phyloP scores from a whole-genome alignment of 35 echinoderm and acorn worm species.

The Ptychodera flava region DNA sequence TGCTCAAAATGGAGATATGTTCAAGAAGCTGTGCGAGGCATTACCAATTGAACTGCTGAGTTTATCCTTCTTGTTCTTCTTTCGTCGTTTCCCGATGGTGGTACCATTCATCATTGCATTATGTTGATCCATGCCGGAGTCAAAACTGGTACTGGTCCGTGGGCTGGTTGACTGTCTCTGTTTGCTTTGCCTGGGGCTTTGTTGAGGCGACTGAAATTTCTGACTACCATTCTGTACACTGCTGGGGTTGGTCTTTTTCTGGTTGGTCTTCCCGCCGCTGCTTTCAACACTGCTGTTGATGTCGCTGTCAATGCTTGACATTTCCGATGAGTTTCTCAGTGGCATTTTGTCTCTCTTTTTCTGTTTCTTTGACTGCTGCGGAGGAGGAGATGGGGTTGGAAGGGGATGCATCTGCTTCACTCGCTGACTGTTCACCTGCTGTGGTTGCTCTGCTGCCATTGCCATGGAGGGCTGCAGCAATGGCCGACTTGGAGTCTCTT shows the following conservation, averaged over 20 bases:
- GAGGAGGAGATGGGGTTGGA: not conserved
- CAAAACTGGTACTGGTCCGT: not conserved
- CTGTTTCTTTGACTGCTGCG: not conserved
- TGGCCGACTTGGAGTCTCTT: not conserved
- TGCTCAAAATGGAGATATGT: too few relatives aligned
- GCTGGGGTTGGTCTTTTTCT: not conserved
- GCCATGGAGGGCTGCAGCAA: not conserved
- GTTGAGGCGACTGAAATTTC: not conserved
- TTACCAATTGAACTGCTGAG: too few relatives aligned
- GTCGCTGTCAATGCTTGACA: not conserved
- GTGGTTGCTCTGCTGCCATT: conserved; percentile 37
- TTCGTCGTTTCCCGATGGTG: too few relatives aligned
- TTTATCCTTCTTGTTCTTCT: too few relatives aligned
- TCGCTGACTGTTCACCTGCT: not conserved
- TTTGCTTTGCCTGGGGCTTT: not conserved
- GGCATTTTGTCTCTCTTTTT: conserved; percentile 5
- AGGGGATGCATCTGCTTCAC: not conserved
- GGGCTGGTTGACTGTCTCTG: not conserved
- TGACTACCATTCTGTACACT: not conserved
- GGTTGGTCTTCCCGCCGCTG: not conserved
- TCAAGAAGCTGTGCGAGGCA: too few relatives aligned
- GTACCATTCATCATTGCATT: not conserved
- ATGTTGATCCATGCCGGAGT: not conserved
- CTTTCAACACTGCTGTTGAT: not conserved
- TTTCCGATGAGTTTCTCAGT: not conserved